phyloP scores from a whole-genome alignment of 2,888 invertebrate species.

The Asteroscopus sphinx region DNA sequence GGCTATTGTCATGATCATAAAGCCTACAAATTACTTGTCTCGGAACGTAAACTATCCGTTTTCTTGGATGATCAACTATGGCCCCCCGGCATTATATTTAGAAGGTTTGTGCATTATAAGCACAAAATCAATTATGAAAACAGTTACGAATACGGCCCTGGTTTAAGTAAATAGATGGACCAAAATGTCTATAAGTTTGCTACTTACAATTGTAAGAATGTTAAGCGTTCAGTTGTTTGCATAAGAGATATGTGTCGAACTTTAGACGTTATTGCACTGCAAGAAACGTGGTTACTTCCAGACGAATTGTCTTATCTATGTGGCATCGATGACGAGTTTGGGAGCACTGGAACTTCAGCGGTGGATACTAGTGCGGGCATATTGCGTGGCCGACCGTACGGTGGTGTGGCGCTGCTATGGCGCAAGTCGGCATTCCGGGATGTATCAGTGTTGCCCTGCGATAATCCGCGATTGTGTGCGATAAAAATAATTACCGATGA shows the following conservation, averaged over 20 bases:
- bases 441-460: too few relatives aligned
- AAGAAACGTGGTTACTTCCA: too few relatives aligned
- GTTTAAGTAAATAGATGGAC: not conserved
- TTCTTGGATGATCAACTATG: constrained; percentile 44
- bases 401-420: not conserved
- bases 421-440: not conserved
- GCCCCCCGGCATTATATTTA: constrained; percentile 42
- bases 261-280: too few relatives aligned
- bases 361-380: not conserved
- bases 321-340: too few relatives aligned
- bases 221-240: not conserved
- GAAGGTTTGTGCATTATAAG: constrained; percentile 38
- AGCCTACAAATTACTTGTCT: constrained; percentile 38
- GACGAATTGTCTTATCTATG: too few relatives aligned
- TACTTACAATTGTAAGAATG: not conserved
- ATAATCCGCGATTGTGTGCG: too few relatives aligned
- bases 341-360: too few relatives aligned
- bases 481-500: too few relatives aligned
- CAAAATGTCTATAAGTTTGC: not conserved
- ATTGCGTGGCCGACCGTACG: not conserved
- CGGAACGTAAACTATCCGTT: constrained; percentile 26
- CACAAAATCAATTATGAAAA: not conserved
- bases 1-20: too few relatives aligned
- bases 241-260: too few relatives aligned
- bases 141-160: not conserved